A percentile compares a stretch with the other conserved stretches of the same genome.
These are phyloP conservation scores for Hirtodrosophila duncani DNA, from an alignment of 2,888 invertebrate species.

Conservation along the genomic window DNA sequence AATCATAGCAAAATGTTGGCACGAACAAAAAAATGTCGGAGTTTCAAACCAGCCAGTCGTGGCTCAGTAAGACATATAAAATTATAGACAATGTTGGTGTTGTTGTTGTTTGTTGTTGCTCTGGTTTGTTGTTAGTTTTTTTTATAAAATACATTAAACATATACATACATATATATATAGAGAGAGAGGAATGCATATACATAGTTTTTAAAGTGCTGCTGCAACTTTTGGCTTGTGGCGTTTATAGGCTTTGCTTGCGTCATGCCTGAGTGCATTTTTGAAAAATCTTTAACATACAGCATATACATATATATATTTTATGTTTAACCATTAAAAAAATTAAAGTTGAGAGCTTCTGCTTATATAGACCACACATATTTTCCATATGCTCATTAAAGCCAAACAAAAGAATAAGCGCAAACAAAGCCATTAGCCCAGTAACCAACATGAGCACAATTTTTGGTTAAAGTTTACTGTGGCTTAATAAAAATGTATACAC, in stretches of 20 bases:
- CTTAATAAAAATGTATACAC: constrained; percentile 14
- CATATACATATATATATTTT: constrained; percentile 14
- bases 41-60: constrained; percentile 40
- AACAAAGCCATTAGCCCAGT: constrained; percentile 67
- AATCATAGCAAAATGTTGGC: constrained; percentile 68
- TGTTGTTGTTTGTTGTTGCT: constrained; percentile 41
- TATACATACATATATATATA: constrained; percentile 34
- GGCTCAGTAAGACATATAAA: constrained; percentile 66
- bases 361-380: too few species aligned
- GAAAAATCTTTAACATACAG: constrained; percentile 55
- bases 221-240: constrained; percentile 64
- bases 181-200: constrained; percentile 10
- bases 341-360: too few species aligned
- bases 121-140: constrained; percentile 16
- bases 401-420: constrained; percentile 61
- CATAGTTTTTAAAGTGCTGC: constrained; percentile 60
- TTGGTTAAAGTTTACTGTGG: constrained; percentile 36
- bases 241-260: constrained; percentile 51
- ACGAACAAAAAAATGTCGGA: constrained; percentile 36
- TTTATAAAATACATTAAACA: constrained; percentile 18
- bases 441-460: constrained; percentile 58
- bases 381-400: constrained; percentile 69
- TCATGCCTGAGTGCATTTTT: constrained; percentile 66
- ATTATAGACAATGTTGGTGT: constrained; percentile 60
- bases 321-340: too few species aligned